Evolutionary conservation across 2,113 vertebrate species (phyloP).

Genomic region (Parus major): DNA sequence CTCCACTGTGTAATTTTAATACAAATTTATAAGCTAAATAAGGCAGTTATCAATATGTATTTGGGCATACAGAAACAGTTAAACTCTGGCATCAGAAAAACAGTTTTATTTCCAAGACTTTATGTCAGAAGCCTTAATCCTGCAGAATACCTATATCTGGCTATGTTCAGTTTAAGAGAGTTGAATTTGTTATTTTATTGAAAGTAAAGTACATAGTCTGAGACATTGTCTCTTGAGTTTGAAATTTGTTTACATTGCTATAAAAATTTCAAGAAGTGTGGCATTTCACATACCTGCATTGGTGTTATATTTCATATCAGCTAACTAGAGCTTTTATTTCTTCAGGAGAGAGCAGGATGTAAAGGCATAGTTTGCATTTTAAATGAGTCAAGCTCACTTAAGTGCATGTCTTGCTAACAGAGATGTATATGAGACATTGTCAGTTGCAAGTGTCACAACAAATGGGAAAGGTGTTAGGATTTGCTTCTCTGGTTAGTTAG

Average conservation of each 20-base stretch:
- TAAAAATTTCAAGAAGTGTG: neutral
- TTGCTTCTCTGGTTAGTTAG: neutral
- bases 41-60: neutral
- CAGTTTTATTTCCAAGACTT: neutral
- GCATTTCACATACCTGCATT: neutral
- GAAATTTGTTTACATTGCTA: neutral
- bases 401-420: neutral
- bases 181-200: neutral
- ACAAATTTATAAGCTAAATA: neutral
- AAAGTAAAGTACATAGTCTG: neutral
- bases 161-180: neutral
- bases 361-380: neutral
- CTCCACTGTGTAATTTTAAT: neutral
- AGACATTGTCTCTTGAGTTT: neutral
- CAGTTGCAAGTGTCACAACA: neutral
- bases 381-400: neutral
- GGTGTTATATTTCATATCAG: constrained; percentile 15
- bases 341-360: neutral
- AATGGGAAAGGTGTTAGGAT: neutral
- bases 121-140: neutral
- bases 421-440: neutral
- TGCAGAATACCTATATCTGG: neutral
- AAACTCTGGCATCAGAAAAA: neutral
- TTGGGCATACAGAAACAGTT: accelerated
- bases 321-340: neutral